Percentiles rank a stretch among this genome's conserved stretches.
These are phyloP conservation scores for Temnothorax longispinosus DNA, from an alignment of 1,140 invertebrate genomes.

Conservation along the genomic window DNA sequence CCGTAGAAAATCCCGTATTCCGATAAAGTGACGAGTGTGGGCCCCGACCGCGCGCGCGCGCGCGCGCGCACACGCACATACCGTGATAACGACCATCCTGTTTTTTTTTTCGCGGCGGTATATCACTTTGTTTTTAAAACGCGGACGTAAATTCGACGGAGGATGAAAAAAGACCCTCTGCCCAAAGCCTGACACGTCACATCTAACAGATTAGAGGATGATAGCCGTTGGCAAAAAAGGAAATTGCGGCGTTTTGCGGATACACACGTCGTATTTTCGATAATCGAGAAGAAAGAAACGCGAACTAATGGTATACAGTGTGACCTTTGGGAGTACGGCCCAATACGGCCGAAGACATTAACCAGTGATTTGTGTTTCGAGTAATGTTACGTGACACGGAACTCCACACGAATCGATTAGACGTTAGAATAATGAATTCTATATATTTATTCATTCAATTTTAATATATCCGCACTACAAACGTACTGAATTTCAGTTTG, in stretches of 20 bases:
- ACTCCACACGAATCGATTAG: neutral
- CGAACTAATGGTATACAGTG: neutral
- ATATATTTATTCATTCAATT: constrained; percentile 10
- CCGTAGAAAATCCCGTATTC: constrained; percentile 64
- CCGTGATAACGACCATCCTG: constrained; percentile 34
- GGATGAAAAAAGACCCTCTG: neutral
- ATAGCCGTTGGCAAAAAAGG: constrained; percentile 23
- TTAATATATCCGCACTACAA: neutral
- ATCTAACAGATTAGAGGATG: constrained; percentile 25
- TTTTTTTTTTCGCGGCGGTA: constrained; percentile 42
- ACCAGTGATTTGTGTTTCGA: neutral
- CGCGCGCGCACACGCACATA: neutral
- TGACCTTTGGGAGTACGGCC: neutral
- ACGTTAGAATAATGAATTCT: neutral
- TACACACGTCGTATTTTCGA: constrained; percentile 5
- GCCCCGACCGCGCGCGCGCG: neutral
- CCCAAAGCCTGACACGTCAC: constrained; percentile 7
- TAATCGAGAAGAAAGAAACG: neutral
- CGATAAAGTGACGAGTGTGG: constrained; percentile 64
- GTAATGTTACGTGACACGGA: neutral
- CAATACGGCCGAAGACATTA: neutral
- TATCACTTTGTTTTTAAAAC: constrained; percentile 52
- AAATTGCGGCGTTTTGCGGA: neutral
- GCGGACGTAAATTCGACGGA: neutral
- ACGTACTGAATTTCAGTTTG: neutral